Percentiles rank a stretch among this genome's conserved stretches.
phyloP scores from a whole-genome alignment of 2,888 invertebrate genomes.

The Baronia brevicornis region DNA sequence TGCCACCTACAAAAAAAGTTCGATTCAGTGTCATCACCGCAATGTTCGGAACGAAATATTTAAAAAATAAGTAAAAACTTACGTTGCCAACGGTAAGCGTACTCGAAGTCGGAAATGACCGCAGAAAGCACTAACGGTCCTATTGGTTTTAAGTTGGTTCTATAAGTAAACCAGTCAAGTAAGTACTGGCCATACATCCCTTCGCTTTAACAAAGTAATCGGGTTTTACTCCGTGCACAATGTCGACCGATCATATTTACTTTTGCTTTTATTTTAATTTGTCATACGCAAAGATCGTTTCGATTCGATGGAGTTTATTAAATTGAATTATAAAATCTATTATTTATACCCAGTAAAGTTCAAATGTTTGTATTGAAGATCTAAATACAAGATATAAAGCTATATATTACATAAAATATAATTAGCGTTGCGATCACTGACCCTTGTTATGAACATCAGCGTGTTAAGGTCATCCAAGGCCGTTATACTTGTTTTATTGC shows the following conservation, averaged over 20 bases:
- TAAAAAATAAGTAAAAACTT: slow-evolving; percentile 11
- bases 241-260: slow-evolving; percentile 10
- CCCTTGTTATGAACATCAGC: slow-evolving; percentile 35
- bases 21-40: slow-evolving; percentile 6
- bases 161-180: slow-evolving; percentile 13
- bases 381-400: too few relatives aligned
- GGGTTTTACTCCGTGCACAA: slow-evolving; percentile 11
- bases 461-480: slow-evolving; percentile 71
- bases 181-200: slow-evolving; percentile 3
- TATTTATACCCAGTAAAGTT: background rate
- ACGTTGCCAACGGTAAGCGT: slow-evolving; percentile 16
- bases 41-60: slow-evolving; percentile 7
- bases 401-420: too few relatives aligned
- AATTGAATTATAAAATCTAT: slow-evolving; percentile 1
- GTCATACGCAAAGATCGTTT: slow-evolving; percentile 28
- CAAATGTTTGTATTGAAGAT: too few relatives aligned
- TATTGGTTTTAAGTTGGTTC: slow-evolving; percentile 30
- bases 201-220: slow-evolving; percentile 6
- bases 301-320: slow-evolving; percentile 22
- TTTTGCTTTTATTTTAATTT: slow-evolving; percentile 9
- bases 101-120: slow-evolving; percentile 44
- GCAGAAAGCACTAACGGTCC: slow-evolving; percentile 51
- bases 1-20: slow-evolving; percentile 2
- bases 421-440: slow-evolving; percentile 27
- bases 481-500: slow-evolving; percentile 39